A percentile compares a stretch with the other conserved stretches of the same genome.
Evolutionary conservation across 2,113 vertebrate genomes (phyloP).

Genomic region (Mus spicilegus): DNA sequence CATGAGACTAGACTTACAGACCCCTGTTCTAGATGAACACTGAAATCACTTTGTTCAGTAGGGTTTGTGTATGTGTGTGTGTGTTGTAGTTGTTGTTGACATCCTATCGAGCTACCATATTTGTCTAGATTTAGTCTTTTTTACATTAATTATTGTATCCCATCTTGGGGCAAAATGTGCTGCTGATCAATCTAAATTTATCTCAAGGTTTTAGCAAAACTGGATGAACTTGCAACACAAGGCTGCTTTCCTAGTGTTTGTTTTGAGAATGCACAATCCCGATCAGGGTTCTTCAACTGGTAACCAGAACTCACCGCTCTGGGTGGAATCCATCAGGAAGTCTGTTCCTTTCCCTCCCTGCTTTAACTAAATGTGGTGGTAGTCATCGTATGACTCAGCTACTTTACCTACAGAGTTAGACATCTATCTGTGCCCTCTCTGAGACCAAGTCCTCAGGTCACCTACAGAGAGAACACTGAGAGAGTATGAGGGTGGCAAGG

Average conservation of each 20-base stretch:
- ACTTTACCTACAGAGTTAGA: neutral
- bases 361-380: neutral
- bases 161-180: neutral
- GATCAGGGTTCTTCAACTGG: neutral
- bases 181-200: neutral
- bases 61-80: neutral
- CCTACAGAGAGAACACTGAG: slow-evolving; percentile 16
- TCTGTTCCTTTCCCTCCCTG: neutral
- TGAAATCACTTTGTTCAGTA: neutral
- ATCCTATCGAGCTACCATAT: neutral
- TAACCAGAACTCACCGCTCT: neutral
- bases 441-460: neutral
- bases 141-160: neutral
- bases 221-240: neutral
- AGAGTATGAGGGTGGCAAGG: neutral
- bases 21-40: neutral
- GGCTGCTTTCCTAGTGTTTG: neutral
- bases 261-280: neutral
- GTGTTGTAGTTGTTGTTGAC: neutral
- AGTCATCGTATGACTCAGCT: neutral
- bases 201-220: slow-evolving; percentile 5
- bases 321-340: neutral
- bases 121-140: neutral
- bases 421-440: neutral
- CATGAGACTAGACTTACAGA: neutral